Evolutionary conservation across 2,888 invertebrate genomes (phyloP).

Genomic region (Theodoxus fluviatilis): DNA sequence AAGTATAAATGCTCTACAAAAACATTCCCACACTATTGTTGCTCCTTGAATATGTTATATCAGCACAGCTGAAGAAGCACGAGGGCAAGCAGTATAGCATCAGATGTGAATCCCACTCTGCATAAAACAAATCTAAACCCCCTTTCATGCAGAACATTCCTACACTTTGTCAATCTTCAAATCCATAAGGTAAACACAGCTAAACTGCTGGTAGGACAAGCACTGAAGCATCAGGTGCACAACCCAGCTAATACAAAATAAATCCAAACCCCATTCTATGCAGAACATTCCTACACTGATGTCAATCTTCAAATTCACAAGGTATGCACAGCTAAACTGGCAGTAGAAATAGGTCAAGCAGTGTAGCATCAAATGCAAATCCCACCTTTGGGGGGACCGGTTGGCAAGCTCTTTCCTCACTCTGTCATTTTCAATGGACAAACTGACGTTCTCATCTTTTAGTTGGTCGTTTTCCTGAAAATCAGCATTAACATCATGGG

Average conservation of each 20-base stretch:
- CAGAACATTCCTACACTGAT: no score
- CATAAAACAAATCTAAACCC: no score
- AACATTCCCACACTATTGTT: background rate
- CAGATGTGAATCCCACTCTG: constrained; percentile 37
- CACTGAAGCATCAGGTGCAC: no score
- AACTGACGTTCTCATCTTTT: constrained; percentile 55
- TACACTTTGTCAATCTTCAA: no score
- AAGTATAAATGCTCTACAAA: no score
- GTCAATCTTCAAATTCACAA: background rate
- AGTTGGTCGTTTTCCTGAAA: constrained; percentile 55
- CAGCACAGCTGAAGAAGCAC: background rate
- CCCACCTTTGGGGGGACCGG: constrained; percentile 59
- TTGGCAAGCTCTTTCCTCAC: constrained; percentile 52
- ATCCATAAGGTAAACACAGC: no score
- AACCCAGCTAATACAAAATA: no score
- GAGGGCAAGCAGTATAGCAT: background rate
- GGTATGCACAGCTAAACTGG: background rate
- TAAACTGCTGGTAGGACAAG: no score
- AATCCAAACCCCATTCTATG: no score
- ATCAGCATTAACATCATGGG: no score
- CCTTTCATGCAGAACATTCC: no score
- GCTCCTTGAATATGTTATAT: background rate
- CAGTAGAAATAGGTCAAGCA: background rate
- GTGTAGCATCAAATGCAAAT: background rate
- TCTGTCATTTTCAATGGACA: constrained; percentile 56